phyloP scores from a whole-genome alignment of 1,140 invertebrate species.

The Paracyclopina nana region DNA sequence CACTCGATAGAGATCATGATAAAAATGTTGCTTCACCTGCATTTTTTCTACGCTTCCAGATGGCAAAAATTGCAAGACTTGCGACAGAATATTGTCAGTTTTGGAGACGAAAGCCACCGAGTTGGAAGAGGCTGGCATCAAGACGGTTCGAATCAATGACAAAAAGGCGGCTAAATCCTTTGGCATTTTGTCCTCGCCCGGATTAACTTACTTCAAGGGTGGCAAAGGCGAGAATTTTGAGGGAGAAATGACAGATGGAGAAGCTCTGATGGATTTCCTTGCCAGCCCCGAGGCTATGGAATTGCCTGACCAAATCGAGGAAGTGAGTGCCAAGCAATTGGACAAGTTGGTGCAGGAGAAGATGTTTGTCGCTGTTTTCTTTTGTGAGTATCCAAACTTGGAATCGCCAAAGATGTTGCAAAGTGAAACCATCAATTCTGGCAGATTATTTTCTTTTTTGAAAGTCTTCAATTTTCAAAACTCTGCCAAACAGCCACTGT shows the following conservation, averaged over 20 bases:
- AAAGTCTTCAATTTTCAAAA: too few relatives aligned
- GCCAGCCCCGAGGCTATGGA: constrained; percentile 85
- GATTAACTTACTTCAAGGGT: constrained; percentile 79
- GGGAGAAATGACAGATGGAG: constrained; percentile 87
- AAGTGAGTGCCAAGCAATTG: constrained; percentile 76
- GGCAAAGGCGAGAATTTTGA: constrained; percentile 63
- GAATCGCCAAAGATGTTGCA: too few relatives aligned
- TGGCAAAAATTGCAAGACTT: constrained; percentile 70
- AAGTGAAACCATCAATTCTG: too few relatives aligned
- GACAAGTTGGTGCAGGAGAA: constrained; percentile 77
- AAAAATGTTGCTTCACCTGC: too few relatives aligned
- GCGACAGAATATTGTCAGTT: constrained; percentile 70
- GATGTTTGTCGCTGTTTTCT: constrained; percentile 74
- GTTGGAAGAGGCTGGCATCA: constrained; percentile 75
- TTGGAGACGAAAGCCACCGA: constrained; percentile 86
- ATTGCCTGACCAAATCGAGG: constrained; percentile 80
- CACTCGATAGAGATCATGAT: too few relatives aligned
- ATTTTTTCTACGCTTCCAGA: too few relatives aligned
- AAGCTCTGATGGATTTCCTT: constrained; percentile 66
- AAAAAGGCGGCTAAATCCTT: constrained; percentile 82
- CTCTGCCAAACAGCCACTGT: too few relatives aligned
- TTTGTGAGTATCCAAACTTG: too few relatives aligned
- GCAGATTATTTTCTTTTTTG: too few relatives aligned
- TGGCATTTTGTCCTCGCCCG: constrained; percentile 78
- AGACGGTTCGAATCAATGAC: constrained; percentile 88